A percentile compares a stretch with the other conserved stretches of the same genome.
These are phyloP conservation scores for Craniophora ligustri DNA, from an alignment of 2,888 invertebrate species.

Conservation along the genomic window DNA sequence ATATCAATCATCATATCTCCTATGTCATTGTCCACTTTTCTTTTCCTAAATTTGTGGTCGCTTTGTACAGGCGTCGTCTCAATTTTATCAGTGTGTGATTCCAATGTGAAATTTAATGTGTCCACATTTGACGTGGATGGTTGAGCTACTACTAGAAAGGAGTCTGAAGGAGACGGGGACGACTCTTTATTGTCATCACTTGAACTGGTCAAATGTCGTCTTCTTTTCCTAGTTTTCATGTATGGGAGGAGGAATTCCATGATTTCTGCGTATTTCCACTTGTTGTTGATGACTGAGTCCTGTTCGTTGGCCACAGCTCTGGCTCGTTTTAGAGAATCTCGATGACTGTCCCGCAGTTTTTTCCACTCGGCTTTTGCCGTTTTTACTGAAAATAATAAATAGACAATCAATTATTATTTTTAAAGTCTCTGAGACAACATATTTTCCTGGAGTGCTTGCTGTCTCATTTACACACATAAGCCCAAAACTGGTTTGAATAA, in stretches of 20 bases:
- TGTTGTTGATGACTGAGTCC: conserved; percentile 36
- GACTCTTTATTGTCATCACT: conserved; percentile 48
- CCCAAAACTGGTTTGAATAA: too few relatives aligned
- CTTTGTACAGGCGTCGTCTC: conserved; percentile 35
- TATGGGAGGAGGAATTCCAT: conserved; percentile 53
- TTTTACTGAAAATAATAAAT: conserved; percentile 40
- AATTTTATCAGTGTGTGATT: conserved; percentile 35
- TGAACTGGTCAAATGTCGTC: conserved; percentile 25
- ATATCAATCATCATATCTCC: conserved; percentile 57
- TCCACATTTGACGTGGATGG: conserved; percentile 52
- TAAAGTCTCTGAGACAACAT: not conserved
- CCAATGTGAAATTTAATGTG: conserved; percentile 38
- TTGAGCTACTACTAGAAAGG: conserved; percentile 43
- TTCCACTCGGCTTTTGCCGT: conserved; percentile 54
- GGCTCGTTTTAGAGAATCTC: conserved; percentile 50
- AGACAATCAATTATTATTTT: not conserved
- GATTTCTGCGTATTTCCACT: conserved; percentile 54
- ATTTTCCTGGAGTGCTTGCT: too few relatives aligned
- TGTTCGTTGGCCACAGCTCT: conserved; percentile 16
- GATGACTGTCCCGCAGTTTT: conserved; percentile 49
- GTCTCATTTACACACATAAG: too few relatives aligned
- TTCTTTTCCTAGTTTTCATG: conserved; percentile 51
- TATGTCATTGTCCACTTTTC: conserved; percentile 51
- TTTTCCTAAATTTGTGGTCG: conserved; percentile 47
- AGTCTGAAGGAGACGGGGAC: conserved; percentile 47